Base-by-base conservation (phyloP, 1,140 invertebrate genomes). In the Mycetomoellerius zeteki region DNA sequence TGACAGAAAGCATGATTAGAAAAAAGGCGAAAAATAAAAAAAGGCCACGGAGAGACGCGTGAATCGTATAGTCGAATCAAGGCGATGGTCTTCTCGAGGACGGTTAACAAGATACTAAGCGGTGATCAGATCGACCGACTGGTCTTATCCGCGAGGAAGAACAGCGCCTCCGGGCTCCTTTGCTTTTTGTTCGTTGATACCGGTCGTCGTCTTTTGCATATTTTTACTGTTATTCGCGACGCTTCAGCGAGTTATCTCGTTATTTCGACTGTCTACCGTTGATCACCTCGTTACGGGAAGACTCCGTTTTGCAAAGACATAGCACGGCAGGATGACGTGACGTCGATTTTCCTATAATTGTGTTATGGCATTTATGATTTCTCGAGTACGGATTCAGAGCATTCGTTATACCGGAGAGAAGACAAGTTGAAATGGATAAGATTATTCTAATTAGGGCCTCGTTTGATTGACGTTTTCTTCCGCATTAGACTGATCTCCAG, bases 81-180 rank as follows among this genome's bases (percentile, higher is more conserved):
- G 33, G 52, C 56, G 33, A 56, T 37, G 82, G 85, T 86, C 88
- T 94, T 91, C 92, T 69, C 90, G 92, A 88, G 88, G 90, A 92
- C 90, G 89, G 93, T 94, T 91, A 90, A 92, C 88, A 88, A 92
- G 89, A 89, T 92, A 94, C 93, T 93, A 94, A 93, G 91, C 85
- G 80, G 60, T 64, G 85, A 75, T 86, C 84, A 91, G 89, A 92
- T 92, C 86, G 91, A 88, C 86, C 91, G 91, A 92, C 93, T 92
- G 88, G 90, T 93, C 92, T 93, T 93, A 93, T 94, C 87, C 91
- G 30, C 71, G 72, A 87, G 47, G 64, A 89, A 82, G 43, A 27
- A 76, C 10, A 60, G 71, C 88, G 91, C 89, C 90, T 91, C 86
- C 89, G 88, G 90, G 69, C 85, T 86, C 85, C 85, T 43, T 43